These are phyloP conservation scores for Palythoa grandis DNA, from an alignment of 92 coral and sea anemone species.

Conservation along the genomic window DNA sequence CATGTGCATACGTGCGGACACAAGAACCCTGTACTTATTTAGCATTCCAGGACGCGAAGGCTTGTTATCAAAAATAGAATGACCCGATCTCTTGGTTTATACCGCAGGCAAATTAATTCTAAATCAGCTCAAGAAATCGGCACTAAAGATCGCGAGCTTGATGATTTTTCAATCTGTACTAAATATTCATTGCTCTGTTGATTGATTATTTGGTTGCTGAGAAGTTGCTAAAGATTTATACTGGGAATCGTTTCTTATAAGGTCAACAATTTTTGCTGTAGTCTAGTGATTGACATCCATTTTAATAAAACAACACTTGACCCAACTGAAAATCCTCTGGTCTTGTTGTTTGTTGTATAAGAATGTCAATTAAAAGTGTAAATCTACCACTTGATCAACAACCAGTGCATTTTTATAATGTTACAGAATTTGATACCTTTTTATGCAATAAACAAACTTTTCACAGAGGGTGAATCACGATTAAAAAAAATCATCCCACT, in stretches of 20 bases:
- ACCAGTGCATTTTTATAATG: conserved; percentile 26
- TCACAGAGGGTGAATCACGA: not conserved
- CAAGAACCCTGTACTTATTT: not conserved
- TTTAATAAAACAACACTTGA: conserved; percentile 34
- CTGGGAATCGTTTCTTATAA: conserved; percentile 28
- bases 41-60: conserved; percentile 31
- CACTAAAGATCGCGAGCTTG: conserved; percentile 20
- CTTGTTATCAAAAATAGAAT: conserved; percentile 20
- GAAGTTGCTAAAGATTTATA: conserved; percentile 38
- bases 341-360: conserved; percentile 23
- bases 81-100: conserved; percentile 4
- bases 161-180: conserved; percentile 27
- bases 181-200: conserved; percentile 41
- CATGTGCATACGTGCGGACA: conserved; percentile 28
- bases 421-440: conserved; percentile 31
- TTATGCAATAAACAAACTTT: conserved; percentile 16
- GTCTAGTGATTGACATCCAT: conserved; percentile 24
- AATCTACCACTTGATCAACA: conserved; percentile 43
- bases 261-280: conserved; percentile 32
- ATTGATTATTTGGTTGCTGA: conserved; percentile 39
- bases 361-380: conserved; percentile 48
- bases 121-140: conserved; percentile 30
- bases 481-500: not conserved
- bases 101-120: conserved; percentile 28
- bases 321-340: conserved; percentile 28